phyloP scores from a whole-genome alignment of 2,113 vertebrate genomes.

The Sphaerodactylus townsendi region DNA sequence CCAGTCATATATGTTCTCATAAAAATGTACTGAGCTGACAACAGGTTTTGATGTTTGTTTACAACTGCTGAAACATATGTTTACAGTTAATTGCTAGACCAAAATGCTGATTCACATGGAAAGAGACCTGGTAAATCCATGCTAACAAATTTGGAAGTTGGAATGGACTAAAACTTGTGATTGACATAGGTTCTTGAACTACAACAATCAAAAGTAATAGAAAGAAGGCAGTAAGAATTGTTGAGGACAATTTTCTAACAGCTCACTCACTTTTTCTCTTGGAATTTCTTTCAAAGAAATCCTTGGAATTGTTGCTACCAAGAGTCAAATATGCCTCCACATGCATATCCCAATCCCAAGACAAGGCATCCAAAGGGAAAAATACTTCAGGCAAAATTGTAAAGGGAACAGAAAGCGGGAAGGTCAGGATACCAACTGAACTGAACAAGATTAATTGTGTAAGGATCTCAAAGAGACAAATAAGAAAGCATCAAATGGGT shows the following conservation, averaged over 20 bases:
- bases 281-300: background rate
- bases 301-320: background rate
- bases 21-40: background rate
- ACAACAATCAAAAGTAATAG: background rate
- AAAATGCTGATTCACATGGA: background rate
- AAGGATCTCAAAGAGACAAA: too few relatives aligned
- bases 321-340: too few relatives aligned
- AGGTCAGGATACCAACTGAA: too few relatives aligned
- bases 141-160: background rate
- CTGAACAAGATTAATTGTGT: too few relatives aligned
- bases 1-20: background rate
- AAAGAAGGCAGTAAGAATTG: too few relatives aligned
- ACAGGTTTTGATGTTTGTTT: background rate
- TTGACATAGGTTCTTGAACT: too few relatives aligned
- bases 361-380: too few relatives aligned
- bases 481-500: too few relatives aligned
- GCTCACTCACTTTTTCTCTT: background rate
- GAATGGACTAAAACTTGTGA: background rate
- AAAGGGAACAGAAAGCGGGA: too few relatives aligned
- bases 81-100: background rate
- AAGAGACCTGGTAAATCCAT: background rate
- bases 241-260: background rate
- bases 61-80: background rate
- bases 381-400: too few relatives aligned
- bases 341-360: too few relatives aligned